These are phyloP conservation scores for Nephrocerus scutellatus DNA, from an alignment of 2,888 invertebrate genomes.

Conservation along the genomic window DNA sequence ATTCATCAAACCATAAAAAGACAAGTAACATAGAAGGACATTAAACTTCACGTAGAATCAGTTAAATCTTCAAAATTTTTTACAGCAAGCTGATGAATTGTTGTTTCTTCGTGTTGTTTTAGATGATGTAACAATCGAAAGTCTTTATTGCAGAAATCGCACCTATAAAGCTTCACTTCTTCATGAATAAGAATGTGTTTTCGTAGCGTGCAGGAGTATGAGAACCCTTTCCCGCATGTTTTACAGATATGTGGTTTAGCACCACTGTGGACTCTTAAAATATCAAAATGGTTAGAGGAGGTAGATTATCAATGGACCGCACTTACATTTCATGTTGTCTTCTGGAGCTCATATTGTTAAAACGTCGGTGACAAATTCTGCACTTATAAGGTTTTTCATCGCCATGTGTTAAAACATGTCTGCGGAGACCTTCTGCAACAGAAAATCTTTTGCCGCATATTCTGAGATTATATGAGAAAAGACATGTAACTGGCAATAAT, in stretches of 20 bases:
- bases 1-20: too few species aligned
- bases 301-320: neutral
- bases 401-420: slow-evolving; percentile 40
- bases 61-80: too few species aligned
- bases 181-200: slow-evolving; percentile 42
- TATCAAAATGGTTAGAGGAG: neutral
- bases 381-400: slow-evolving; percentile 41
- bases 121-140: slow-evolving; percentile 42
- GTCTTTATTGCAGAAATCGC: slow-evolving; percentile 41
- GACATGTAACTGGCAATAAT: too few species aligned
- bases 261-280: slow-evolving; percentile 35
- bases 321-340: slow-evolving; percentile 41
- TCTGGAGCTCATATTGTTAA: slow-evolving; percentile 40
- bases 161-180: slow-evolving; percentile 39
- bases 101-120: slow-evolving; percentile 42
- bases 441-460: slow-evolving; percentile 38
- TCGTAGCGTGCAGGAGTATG: slow-evolving; percentile 38
- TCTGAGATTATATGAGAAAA: too few species aligned
- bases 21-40: too few species aligned
- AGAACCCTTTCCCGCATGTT: slow-evolving; percentile 36
- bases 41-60: too few species aligned
- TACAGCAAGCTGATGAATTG: slow-evolving; percentile 39
- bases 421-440: slow-evolving; percentile 38
- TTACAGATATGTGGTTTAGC: slow-evolving; percentile 39
- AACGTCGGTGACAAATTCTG: slow-evolving; percentile 37